Evolutionary conservation across 2,888 invertebrate genomes (phyloP).

Genomic region (Trypoxylon attenuatum): DNA sequence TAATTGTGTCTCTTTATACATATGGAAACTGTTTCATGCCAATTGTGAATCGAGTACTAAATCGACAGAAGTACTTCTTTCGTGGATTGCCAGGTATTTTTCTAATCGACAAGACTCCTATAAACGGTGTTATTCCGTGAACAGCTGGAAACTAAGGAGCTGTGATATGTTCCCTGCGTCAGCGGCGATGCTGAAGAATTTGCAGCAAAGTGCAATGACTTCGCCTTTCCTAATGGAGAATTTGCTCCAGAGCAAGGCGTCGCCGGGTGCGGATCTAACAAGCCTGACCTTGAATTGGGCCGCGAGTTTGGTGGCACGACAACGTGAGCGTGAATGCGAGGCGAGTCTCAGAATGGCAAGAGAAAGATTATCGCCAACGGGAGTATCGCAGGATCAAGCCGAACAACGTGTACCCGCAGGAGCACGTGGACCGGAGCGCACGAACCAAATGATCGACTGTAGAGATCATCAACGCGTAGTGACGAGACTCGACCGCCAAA

Average conservation of each 20-base stretch:
- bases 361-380: slow-evolving; percentile 46
- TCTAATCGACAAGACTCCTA: too few relatives aligned
- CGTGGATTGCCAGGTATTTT: too few relatives aligned
- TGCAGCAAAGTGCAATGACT: slow-evolving; percentile 75
- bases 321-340: slow-evolving; percentile 68
- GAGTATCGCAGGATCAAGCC: slow-evolving; percentile 36
- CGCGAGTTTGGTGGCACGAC: slow-evolving; percentile 68
- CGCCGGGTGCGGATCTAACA: slow-evolving; percentile 72
- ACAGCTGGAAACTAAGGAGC: slow-evolving; percentile 14
- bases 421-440: slow-evolving; percentile 40
- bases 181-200: slow-evolving; percentile 73
- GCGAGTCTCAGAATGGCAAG: slow-evolving; percentile 53
- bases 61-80: too few relatives aligned
- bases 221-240: slow-evolving; percentile 80
- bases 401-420: slow-evolving; percentile 37
- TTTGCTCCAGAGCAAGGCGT: slow-evolving; percentile 78
- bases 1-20: too few relatives aligned
- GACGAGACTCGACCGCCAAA: slow-evolving; percentile 43
- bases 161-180: slow-evolving; percentile 71
- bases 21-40: too few relatives aligned
- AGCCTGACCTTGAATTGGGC: slow-evolving; percentile 78
- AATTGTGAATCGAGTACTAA: too few relatives aligned
- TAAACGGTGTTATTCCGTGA: not conserved
- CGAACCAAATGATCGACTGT: slow-evolving; percentile 37
- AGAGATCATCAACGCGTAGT: slow-evolving; percentile 42